These are phyloP conservation scores for Nesoenas mayeri DNA, from an alignment of 2,113 vertebrate genomes.

Conservation along the genomic window DNA sequence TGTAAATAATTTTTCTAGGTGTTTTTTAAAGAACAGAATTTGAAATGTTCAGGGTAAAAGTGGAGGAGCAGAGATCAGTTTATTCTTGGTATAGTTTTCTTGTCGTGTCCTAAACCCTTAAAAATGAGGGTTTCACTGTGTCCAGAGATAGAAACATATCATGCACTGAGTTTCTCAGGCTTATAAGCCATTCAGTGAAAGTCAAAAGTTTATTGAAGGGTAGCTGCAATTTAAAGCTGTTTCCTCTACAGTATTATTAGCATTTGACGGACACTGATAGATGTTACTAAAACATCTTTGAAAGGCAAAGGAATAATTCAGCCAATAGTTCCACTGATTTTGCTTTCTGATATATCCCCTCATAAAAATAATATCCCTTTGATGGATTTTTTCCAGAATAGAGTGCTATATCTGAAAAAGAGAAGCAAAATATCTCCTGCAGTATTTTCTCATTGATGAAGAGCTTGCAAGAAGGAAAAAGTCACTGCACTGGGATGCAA, in stretches of 20 bases:
- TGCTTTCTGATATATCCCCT: slow-evolving; percentile 36
- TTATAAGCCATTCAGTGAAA: slow-evolving; percentile 17
- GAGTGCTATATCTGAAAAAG: slow-evolving; percentile 49
- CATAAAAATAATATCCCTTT: slow-evolving; percentile 60
- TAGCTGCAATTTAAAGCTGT: slow-evolving; percentile 19
- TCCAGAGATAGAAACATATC: not conserved
- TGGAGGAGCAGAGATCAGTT: not conserved
- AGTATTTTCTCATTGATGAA: slow-evolving; percentile 46
- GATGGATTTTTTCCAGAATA: slow-evolving; percentile 45
- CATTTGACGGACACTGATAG: slow-evolving; percentile 38
- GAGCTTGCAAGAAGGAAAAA: not conserved
- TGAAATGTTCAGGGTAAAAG: fast-evolving
- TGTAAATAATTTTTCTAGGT: not conserved
- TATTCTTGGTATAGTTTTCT: not conserved
- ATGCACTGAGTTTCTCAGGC: not conserved
- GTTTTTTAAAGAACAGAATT: not conserved
- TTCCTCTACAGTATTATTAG: slow-evolving; percentile 12
- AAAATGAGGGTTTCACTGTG: slow-evolving; percentile 4
- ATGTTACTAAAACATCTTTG: slow-evolving; percentile 18
- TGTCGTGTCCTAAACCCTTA: not conserved
- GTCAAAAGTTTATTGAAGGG: slow-evolving; percentile 20
- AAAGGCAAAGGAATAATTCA: slow-evolving; percentile 46
- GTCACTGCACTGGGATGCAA: slow-evolving; percentile 39
- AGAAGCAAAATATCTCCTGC: slow-evolving; percentile 59
- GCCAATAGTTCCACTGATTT: slow-evolving; percentile 22